Percentiles rank a stretch among this genome's conserved stretches.
phyloP scores from a whole-genome alignment of 2,113 vertebrate species.

The Periophthalmus modestus region DNA sequence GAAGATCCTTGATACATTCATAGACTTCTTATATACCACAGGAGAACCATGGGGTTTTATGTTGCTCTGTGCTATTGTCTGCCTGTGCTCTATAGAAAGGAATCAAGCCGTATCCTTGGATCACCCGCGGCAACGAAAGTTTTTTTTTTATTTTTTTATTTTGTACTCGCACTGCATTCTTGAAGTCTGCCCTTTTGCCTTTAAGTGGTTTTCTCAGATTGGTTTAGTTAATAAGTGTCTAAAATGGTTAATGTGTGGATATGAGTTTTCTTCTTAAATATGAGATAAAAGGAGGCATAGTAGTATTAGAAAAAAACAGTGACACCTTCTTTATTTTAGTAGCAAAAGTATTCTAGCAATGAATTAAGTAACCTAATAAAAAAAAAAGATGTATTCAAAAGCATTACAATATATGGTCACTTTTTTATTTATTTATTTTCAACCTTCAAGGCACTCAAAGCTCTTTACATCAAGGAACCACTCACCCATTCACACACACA shows the following conservation, averaged over 20 bases:
- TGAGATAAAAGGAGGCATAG: neutral
- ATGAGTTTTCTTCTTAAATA: neutral
- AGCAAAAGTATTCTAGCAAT: too few species aligned
- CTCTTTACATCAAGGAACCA: too few species aligned
- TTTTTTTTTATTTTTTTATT: slow-evolving; percentile 19
- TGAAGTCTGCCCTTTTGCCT: slow-evolving; percentile 19
- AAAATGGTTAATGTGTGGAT: slow-evolving; percentile 30
- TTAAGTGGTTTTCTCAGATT: slow-evolving; percentile 9
- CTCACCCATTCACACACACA: too few species aligned
- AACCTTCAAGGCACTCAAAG: too few species aligned
- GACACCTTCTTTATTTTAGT: too few species aligned
- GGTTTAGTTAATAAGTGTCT: slow-evolving; percentile 21
- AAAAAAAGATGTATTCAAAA: too few species aligned
- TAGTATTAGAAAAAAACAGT: too few species aligned
- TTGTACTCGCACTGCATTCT: slow-evolving; percentile 17
- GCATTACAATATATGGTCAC: too few species aligned
- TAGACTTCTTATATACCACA: slow-evolving; percentile 64
- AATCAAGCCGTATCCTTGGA: slow-evolving; percentile 53
- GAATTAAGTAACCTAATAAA: too few species aligned
- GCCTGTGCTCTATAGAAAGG: slow-evolving; percentile 52
- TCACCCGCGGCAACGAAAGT: slow-evolving; percentile 49
- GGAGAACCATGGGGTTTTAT: slow-evolving; percentile 57
- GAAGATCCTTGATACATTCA: slow-evolving; percentile 69
- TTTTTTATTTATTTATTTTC: too few species aligned
- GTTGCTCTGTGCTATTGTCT: slow-evolving; percentile 58